Percentiles rank a stretch among this genome's conserved stretches.
Conservation (phyloP, 2,113 vertebrate species). For the Capra hircus region DNA sequence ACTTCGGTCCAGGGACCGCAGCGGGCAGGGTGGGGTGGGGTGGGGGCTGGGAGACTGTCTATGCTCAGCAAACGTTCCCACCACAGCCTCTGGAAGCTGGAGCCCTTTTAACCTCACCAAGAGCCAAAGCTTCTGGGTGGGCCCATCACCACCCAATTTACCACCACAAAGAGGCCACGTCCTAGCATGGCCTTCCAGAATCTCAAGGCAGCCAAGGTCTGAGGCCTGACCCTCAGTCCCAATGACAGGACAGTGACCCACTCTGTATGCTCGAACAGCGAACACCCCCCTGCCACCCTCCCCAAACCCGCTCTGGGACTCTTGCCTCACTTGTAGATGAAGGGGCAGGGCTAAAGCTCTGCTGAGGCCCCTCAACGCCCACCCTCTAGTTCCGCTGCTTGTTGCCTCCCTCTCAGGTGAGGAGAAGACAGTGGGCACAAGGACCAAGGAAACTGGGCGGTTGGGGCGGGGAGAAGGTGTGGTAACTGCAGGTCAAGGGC, state of each 20-base stretch:
- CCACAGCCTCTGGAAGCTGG: background rate
- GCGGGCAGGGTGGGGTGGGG: fast-evolving
- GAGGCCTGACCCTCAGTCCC: background rate
- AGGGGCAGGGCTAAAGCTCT: background rate
- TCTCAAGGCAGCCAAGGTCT: background rate
- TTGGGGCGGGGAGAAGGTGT: fast-evolving
- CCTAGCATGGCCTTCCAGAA: background rate
- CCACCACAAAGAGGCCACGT: fast-evolving
- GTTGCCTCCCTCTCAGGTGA: background rate
- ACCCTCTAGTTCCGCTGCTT: background rate
- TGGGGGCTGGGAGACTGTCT: fast-evolving
- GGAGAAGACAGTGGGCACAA: background rate
- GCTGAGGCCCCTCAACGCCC: fast-evolving
- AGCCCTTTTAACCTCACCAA: background rate
- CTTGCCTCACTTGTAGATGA: background rate
- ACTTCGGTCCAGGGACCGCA: fast-evolving
- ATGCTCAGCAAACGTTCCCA: background rate
- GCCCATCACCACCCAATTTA: background rate
- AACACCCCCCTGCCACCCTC: background rate
- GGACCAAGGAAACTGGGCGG: background rate
- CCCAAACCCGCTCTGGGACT: background rate
- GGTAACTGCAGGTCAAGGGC: background rate
- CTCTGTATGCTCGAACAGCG: too few species aligned
- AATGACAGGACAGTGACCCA: fast-evolving
- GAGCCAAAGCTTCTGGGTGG: fast-evolving